Conservation (phyloP, 2,113 vertebrate species). For the Ploceus nigricollis region DNA sequence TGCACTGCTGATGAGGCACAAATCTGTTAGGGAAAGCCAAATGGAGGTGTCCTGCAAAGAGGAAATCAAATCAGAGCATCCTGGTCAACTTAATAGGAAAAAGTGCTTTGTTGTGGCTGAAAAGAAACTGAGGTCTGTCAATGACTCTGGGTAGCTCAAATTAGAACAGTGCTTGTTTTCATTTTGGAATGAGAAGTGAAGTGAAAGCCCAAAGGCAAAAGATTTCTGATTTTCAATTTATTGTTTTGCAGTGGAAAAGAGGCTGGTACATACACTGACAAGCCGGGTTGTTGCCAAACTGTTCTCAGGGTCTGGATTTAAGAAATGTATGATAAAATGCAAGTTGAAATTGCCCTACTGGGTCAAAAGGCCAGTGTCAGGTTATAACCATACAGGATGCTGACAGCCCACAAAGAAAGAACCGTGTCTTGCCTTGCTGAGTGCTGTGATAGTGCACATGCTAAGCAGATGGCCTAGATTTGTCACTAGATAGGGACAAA, state of each 20-base stretch:
- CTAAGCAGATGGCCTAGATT: neutral
- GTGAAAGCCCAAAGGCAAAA: neutral
- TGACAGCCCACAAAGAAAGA: neutral
- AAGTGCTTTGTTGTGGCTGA: neutral
- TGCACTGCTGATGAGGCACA: neutral
- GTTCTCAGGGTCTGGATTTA: neutral
- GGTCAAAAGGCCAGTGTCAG: slow-evolving; percentile 20
- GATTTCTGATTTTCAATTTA: neutral
- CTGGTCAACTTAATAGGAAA: neutral
- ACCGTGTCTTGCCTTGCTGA: neutral
- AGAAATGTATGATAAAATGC: neutral
- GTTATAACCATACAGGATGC: neutral
- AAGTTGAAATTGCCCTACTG: neutral
- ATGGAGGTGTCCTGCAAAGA: neutral
- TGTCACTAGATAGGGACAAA: neutral
- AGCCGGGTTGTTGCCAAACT: neutral
- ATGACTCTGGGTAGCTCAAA: neutral
- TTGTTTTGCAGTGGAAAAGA: neutral
- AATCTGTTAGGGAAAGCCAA: neutral
- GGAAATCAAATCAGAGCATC: neutral
- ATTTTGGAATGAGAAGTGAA: neutral
- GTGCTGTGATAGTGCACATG: neutral
- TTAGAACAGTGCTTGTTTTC: neutral
- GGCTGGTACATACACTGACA: no score
- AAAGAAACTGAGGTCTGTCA: neutral